Evolutionary conservation across 2,797 vertebrate genomes (phyloP), one percentile per base, ranked within the genome.

Genomic region (Gymnothorax javanicus): DNA sequence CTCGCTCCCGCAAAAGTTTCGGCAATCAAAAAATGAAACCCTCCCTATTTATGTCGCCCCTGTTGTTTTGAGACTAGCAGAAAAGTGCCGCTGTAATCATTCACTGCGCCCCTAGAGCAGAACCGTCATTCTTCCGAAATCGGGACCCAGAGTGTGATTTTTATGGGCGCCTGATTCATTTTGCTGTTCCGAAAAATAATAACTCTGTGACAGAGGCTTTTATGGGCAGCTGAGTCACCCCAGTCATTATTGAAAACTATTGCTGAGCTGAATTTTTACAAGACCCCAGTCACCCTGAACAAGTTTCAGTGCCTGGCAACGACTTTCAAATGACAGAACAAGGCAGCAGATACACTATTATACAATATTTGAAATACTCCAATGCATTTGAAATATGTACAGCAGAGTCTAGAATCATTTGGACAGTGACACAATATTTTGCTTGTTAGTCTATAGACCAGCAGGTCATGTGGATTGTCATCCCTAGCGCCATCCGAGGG

Each of bases 201-300:
- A 43, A 43, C 71, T 75, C 71, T 13, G 27, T 15, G 27, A 13
- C 71, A 6, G 33, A 43, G 33, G 71, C 71, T 50, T 75, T 75
- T 43, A 75, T 75, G 71, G 71, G 71, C 12, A 33, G 11, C 71
- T 75, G 71, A 75, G 71, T 75, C 71, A 75, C 71, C 71, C 59
- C 71, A 5, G 71, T 43, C 27, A 75, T 75, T 75, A 75, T 75
- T 75, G 71, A 75, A 75, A 75, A 50, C 71, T 33, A 75, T 75
- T 43, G 50, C 71, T 7, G 33, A 43, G 27, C 13, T 33, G 12
- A 50, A 75, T 75, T 75, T 71, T 50, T 75, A 75, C 27, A 15
- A 11, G 71, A 75, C 71, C 71, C 13, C 27, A 75, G 71, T 75
- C 33, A 50, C 71, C 27, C 71, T 33, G 33, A 43, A 43, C 71